Evolutionary conservation across 2,113 vertebrate genomes (phyloP).

Genomic region (Corydoras maculifer): DNA sequence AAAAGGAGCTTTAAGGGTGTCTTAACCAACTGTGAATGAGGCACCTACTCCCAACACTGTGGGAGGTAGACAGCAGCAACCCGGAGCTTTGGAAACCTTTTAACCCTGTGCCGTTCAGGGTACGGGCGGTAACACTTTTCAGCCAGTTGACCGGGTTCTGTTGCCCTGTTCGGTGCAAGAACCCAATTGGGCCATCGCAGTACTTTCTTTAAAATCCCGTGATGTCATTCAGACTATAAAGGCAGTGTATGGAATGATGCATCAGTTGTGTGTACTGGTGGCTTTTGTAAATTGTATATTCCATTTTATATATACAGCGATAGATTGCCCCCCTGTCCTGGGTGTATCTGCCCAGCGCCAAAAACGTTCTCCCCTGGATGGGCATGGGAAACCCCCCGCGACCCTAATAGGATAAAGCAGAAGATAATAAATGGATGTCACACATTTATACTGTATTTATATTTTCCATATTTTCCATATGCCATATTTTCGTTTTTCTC

Average conservation of each 20-base stretch:
- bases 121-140: background rate
- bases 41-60: slow-evolving; percentile 50
- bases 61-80: slow-evolving; percentile 53
- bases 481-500: too few species aligned
- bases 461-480: too few species aligned
- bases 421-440: too few species aligned
- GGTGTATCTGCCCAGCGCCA: too few species aligned
- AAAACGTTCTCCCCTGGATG: too few species aligned
- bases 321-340: too few species aligned
- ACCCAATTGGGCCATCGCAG: too few species aligned
- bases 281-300: background rate
- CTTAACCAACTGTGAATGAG: slow-evolving; percentile 65
- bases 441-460: too few species aligned
- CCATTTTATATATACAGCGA: too few species aligned
- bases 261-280: slow-evolving; percentile 21
- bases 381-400: too few species aligned
- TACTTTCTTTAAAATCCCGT: too few species aligned
- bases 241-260: background rate
- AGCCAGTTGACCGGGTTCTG: background rate
- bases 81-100: slow-evolving; percentile 24
- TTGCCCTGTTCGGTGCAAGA: background rate
- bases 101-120: slow-evolving; percentile 35
- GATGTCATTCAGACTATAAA: slow-evolving; percentile 35
- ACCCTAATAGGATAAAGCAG: too few species aligned
- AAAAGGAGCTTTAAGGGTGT: slow-evolving; percentile 74